Base-by-base conservation (phyloP, 2,113 vertebrate species). In the Lynx canadensis region DNA sequence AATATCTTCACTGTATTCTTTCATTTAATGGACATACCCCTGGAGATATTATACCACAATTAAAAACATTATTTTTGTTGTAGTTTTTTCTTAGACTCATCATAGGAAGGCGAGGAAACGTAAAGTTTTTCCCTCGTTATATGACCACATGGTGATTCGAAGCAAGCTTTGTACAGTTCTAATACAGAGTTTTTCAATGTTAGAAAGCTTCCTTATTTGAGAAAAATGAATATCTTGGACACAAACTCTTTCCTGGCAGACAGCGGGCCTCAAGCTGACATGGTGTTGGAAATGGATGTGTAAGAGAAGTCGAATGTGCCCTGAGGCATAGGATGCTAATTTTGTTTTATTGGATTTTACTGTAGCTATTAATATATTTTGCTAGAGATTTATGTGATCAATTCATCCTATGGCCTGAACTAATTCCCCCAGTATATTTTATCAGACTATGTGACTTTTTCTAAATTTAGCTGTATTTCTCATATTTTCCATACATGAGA, bases 341-440 rank as follows among this genome's bases (percentile, higher is more conserved):
- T 98, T 97, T 96, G 87, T 96, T 92, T 97, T 97, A 97, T 97
- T 98, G 94, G 89, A 98, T 97, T 97, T 98, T 91, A 97, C 95
- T 94, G 60, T 96, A 93, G 85, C 85, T 97, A 97, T 98, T 98
- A 98, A 98, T 98, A 98, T 89, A 97, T 97, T 98, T 97, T 97
- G 66, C 88, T 93, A 68, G 81, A 96, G 78, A 98, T 98, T 97
- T 97, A 97, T 98, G 88, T 97, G 97, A 97, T 92, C 96, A 97
- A 97, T 97, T 97, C 97, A 93, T 96, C 88, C 88, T 93, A 60
- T 89, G 88, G 82, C 73, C 52, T 80, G 78, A 97, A 97, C 94
- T 97, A 97, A 98, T 97, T 97, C 66, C 38, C 66, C 21, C 19
- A 27, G 76, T 89, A 89, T 91, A 94, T 97, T 97, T 98, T 94